A percentile compares a stretch with the other conserved stretches of the same genome.
Conservation (phyloP, 2,888 invertebrate species). For the Oscheius sp. region DNA sequence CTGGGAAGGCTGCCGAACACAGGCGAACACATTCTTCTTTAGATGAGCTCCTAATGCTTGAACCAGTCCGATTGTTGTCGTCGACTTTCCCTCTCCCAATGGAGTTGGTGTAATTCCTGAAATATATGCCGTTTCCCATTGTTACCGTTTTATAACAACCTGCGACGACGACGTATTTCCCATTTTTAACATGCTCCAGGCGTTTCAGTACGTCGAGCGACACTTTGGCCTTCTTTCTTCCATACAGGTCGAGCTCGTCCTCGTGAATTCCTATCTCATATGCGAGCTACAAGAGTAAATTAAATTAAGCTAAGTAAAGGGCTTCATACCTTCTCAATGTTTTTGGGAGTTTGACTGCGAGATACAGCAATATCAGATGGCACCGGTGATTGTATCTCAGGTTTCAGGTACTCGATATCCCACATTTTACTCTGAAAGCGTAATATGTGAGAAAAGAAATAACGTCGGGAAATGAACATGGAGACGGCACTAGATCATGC, state of each 20-base stretch:
- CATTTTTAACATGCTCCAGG: constrained; percentile 80
- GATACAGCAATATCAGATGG: constrained; percentile 93
- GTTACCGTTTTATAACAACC: no score
- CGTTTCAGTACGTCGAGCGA: constrained; percentile 85
- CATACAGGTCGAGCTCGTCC: constrained; percentile 88
- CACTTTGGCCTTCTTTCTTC: constrained; percentile 93
- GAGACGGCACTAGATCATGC: constrained; percentile 38
- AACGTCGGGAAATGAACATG: constrained; percentile 20
- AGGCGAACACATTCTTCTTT: constrained; percentile 85
- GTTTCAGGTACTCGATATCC: constrained; percentile 59
- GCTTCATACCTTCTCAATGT: constrained; percentile 56
- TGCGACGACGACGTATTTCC: constrained; percentile 93
- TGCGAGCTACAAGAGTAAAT: constrained; percentile 56
- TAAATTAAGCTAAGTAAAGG: neutral
- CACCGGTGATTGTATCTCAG: constrained; percentile 79
- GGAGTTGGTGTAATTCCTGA: constrained; percentile 95
- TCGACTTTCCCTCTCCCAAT: constrained; percentile 98
- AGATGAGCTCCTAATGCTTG: constrained; percentile 91
- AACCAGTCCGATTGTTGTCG: constrained; percentile 87
- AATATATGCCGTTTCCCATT: constrained; percentile 14
- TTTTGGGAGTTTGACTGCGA: constrained; percentile 77
- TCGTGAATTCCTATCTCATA: constrained; percentile 77
- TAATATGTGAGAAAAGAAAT: constrained; percentile 30
- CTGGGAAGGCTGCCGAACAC: constrained; percentile 95
- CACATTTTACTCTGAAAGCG: constrained; percentile 44